Conservation (phyloP, 92 coral and sea anemone genomes). For the Pocillopora grandis region DNA sequence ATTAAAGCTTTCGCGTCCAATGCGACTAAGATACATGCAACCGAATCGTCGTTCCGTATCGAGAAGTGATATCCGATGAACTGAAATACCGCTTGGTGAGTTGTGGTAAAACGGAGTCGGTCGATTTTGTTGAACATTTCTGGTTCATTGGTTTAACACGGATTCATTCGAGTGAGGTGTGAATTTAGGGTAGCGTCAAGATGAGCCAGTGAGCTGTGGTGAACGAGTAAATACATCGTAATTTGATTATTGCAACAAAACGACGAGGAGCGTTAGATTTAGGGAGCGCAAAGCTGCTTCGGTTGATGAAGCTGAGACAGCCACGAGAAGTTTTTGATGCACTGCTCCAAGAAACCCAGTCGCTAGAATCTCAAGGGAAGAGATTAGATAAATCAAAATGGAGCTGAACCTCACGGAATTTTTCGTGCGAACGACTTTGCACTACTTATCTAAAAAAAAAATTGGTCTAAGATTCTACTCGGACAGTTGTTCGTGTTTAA, state of each 20-base stretch:
- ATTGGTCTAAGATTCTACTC: background rate
- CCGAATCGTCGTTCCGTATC: conserved; percentile 51
- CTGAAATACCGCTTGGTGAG: conserved; percentile 37
- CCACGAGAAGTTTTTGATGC: background rate
- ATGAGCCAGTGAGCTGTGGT: conserved; percentile 48
- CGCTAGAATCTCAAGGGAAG: conserved; percentile 12
- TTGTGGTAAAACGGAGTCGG: conserved; percentile 41
- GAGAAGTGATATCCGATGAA: conserved; percentile 41
- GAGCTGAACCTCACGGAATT: conserved; percentile 24
- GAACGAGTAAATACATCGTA: conserved; percentile 11
- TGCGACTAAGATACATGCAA: conserved; percentile 14
- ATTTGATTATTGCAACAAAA: conserved; percentile 37
- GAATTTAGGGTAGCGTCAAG: conserved; percentile 22
- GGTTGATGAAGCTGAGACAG: background rate
- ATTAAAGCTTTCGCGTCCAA: background rate
- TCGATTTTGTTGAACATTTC: conserved; percentile 76
- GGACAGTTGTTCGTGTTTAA: background rate
- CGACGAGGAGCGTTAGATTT: background rate
- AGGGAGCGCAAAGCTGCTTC: background rate
- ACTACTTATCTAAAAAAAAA: no score
- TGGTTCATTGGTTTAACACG: conserved; percentile 89
- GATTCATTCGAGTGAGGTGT: conserved; percentile 84
- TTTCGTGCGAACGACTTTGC: background rate
- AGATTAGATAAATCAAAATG: background rate
- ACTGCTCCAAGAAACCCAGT: background rate